Evolutionary conservation across 1,140 invertebrate genomes (phyloP), one percentile per base, ranked within the genome.

Genomic region (Onthophagus taurus): DNA sequence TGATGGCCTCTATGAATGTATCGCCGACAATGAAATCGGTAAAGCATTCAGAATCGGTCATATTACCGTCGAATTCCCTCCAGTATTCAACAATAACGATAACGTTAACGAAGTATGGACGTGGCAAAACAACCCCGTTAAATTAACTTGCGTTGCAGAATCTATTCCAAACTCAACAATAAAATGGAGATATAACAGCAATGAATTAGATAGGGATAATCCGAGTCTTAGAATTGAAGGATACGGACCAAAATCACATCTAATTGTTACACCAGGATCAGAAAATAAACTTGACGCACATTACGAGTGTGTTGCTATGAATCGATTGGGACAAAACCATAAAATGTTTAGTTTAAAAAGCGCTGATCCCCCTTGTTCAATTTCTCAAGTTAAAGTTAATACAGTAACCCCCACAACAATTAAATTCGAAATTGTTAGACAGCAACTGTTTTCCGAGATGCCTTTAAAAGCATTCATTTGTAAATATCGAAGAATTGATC

Each of bases 141-240:
- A 94, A 58, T 70, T 95, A 1, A 88, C 82, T 21, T 95, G 90
- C 58, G 70, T 88, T n/a, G 87, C 87, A 8, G 81, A 86, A 63
- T 80, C 85, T 49, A 89, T 94, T 57, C 91, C 91, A 1, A 93
- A 94, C 63, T 90, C 91, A 1, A 92, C 89, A 1, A 88, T 93
- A 48, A 75, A 76, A 47, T 94, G 90, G 90, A 76, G 71, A 55
- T 75, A 72, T 38, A 68, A 50, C 13, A 51, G 47, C 8, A 44
- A 56, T n/a, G 50, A 58, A 43, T 55, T 75, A 14, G 60, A 70
- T 37, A 61, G 72, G 5, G 67, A 65, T 7, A 75, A 77, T 24
- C 57, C 55, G 0, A 68, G 69, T 43, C 70, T 86, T 1, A 66
- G 69, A 20, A 74, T 83, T 26, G 64, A 71, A 20, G 81, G 77